Evolutionary conservation across 2,113 vertebrate genomes (phyloP), one percentile per base, ranked within the genome.

Genomic region (Pachycephala philippinensis): DNA sequence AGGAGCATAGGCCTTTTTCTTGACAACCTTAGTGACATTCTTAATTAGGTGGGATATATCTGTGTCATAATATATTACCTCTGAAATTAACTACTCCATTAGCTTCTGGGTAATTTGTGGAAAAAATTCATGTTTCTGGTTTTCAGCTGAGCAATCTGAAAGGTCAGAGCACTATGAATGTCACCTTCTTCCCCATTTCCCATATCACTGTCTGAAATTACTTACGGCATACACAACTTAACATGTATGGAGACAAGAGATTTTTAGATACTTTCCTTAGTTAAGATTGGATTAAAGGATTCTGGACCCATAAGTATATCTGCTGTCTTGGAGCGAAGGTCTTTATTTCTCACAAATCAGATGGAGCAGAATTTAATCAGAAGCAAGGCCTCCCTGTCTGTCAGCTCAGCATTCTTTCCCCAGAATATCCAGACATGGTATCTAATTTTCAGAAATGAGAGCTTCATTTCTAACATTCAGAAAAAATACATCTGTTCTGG

Each of bases 201-300:
- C 30, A 15, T 12, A 10, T 52, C 45, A 56, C 1, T 3, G 11
- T 20, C 27, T 52, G 22, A 77, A 86, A 57, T 3, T 42, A 28
- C 26, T 53, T 24, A 21, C 0, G 0, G 11, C 8, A 20, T 15
- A 52, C 1, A 4, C 11, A 65, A 9, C 10, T 37, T 61, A 64
- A 40, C 5, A 23, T 71, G 6, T 31, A 68, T 15, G 7, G 13
- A 22, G 13, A 68, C 24, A 30, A 28, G n/a, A 61, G 23, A 28
- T 60, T 60, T 68, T 79, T 79, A 59, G 21, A 52, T 1, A 2
- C 4, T 69, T 84, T 54, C 28, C 8, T 12, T 42, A 44, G 23
- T 37, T 69, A 70, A 71, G 7, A 15, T 44, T 42, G 11, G 19
- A 50, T 68, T 75, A 59, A 64, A 37, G 30, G 14, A 63, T 45